A percentile compares a stretch with the other conserved stretches of the same genome.
Conservation (phyloP, 92 coral and sea anemone species). For the Phenganax marumi region DNA sequence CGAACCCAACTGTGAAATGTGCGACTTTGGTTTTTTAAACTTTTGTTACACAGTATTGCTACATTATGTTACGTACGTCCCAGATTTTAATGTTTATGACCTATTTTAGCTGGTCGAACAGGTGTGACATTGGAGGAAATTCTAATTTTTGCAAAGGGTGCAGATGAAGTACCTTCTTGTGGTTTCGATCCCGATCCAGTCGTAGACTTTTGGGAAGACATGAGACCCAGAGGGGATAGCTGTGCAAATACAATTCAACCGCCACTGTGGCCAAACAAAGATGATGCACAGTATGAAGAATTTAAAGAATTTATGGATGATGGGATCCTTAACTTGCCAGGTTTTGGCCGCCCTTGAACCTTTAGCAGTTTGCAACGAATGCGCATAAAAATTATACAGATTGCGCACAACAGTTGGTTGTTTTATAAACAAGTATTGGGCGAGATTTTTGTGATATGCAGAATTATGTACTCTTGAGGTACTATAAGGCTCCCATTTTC, state of each 20-base stretch:
- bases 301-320: conserved; percentile 43
- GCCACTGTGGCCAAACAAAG: conserved; percentile 48
- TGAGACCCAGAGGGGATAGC: conserved; percentile 49
- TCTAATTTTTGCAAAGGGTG: conserved; percentile 21
- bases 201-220: conserved; percentile 43
- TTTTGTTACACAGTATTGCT: too few species aligned
- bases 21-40: too few species aligned
- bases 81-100: background rate
- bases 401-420: too few species aligned
- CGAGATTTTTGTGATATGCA: too few species aligned
- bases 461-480: too few species aligned
- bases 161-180: conserved; percentile 44
- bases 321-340: conserved; percentile 51
- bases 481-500: too few species aligned
- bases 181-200: conserved; percentile 41
- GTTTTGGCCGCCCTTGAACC: conserved; percentile 45
- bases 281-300: conserved; percentile 42
- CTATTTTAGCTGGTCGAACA: conserved; percentile 27
- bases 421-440: too few species aligned
- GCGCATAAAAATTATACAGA: background rate
- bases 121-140: conserved; percentile 25
- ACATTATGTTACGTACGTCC: background rate
- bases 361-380: background rate
- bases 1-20: too few species aligned
- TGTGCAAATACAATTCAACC: conserved; percentile 48